These are phyloP conservation scores for Fistularia commersonii DNA, from an alignment of 2,797 vertebrate genomes.

Conservation along the genomic window DNA sequence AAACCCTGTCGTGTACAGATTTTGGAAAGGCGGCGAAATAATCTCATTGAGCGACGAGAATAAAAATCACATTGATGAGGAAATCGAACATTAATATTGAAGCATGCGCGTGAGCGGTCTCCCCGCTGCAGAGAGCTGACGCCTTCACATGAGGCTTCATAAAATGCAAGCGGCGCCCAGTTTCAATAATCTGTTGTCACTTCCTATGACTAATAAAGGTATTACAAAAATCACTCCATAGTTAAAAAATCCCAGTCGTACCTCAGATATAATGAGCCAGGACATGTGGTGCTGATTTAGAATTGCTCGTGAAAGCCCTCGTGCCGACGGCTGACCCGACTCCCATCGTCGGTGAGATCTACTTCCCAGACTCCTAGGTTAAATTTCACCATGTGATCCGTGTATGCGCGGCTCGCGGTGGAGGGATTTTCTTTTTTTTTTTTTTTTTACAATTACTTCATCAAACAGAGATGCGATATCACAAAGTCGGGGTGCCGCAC, in stretches of 20 bases:
- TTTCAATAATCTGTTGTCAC: too few species aligned
- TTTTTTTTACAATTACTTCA: neutral
- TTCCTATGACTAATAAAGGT: slow-evolving; percentile 12
- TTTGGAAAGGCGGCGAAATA: slow-evolving; percentile 24
- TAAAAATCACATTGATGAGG: slow-evolving; percentile 3
- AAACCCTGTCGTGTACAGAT: slow-evolving; percentile 10
- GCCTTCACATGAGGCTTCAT: too few species aligned
- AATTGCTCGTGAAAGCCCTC: slow-evolving; percentile 16
- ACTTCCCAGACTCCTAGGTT: too few species aligned
- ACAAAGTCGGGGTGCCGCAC: neutral
- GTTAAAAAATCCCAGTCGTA: slow-evolving; percentile 27
- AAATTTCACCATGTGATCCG: too few species aligned
- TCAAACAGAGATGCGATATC: slow-evolving; percentile 5
- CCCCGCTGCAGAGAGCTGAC: too few species aligned
- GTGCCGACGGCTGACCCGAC: slow-evolving; percentile 1
- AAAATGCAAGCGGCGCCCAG: too few species aligned
- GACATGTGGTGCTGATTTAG: slow-evolving; percentile 22
- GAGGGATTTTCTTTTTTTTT: too few species aligned
- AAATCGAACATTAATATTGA: slow-evolving; percentile 10
- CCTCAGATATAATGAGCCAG: slow-evolving; percentile 7
- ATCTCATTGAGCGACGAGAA: slow-evolving; percentile 27
- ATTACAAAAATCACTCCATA: slow-evolving; percentile 25
- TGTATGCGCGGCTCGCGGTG: too few species aligned
- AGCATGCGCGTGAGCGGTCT: slow-evolving; percentile 9
- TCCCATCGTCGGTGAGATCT: neutral